Evolutionary conservation across 1,140 invertebrate species (phyloP), one percentile per base, ranked within the genome.

Genomic region (Neodiprion lecontei): DNA sequence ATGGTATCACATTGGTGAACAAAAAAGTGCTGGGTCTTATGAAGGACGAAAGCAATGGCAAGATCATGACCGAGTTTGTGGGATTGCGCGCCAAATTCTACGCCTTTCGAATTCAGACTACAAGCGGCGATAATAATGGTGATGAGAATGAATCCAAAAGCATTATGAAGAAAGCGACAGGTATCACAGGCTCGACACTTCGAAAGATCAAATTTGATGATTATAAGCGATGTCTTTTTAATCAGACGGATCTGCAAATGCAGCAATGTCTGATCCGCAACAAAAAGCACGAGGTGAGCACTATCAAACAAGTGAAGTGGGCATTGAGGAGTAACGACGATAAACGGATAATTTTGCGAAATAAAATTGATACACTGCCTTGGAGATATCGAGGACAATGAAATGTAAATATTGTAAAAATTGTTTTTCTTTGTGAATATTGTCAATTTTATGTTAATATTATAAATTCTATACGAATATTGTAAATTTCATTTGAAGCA

Each of bases 21-120:
- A 89, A 89, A 79, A 90, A 91, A 76, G 83, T 88, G 8, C 28
- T 88, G 7, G 88, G 88, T 8, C 85, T 88, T 80, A 86, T 90
- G 76, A 90, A 90, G 81, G 88, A 89, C 82, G 89, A 91, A 81
- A 79, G 79, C 21, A 82, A 81, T 75, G 85, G 85, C 8, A 74
- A 73, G 73, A 78, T 84, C 61, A 83, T 90, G 68, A 76, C 67
- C 10, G 81, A 86, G 79, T 90, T 85, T 83, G 73, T 88, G 67
- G 86, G 86, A 10, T 72, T 89, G 67, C 76, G 81, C 71, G 76
- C 85, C n/a, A 91, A 90, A 82, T 82, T 88, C 75, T 89, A 89
- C 78, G 74, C 80, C 21, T 79, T 79, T 48, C 80, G 74, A 75
- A 66, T 76, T 73, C 81, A 81, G 76, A 75, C 77, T 14, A 83